Base-by-base conservation (phyloP, 2,888 invertebrate species). In the Ichneumoninae sp. region DNA sequence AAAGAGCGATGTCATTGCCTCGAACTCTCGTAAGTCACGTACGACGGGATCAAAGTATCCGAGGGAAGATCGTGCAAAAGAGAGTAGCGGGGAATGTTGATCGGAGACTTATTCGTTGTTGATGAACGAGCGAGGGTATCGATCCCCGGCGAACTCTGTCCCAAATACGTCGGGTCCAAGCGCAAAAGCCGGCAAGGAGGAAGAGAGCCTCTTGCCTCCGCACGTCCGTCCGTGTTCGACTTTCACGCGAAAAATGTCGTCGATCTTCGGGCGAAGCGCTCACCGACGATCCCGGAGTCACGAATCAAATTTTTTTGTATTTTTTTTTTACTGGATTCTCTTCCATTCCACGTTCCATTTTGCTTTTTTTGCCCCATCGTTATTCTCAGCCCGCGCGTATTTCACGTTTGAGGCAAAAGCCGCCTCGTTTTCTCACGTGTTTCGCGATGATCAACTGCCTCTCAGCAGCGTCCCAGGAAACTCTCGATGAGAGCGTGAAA, bases 231-330 rank as follows among this genome's bases (percentile, higher is more conserved):
- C 85, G 79, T 83, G 79, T 85, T 82, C 85, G 79, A 85, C 85
- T 85, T 85, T 85, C 85, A 80, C 85, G 85, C 82, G 85, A 85
- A 85, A 85, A 83, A 85, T 85, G 85, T 85, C 85, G 85, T 80
- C 73, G 76, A 85, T 80, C 85, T 63, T 63, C 63, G 33, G 22
- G 57, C 22, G 57, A 71, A 83, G 79, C 50, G 57, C 63, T 52
- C 30, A 50, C 47, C 13, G 71, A 60, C 52, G 57, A 60, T 44
- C 36, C 40, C 36, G 7, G 75, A 52, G 71, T 80, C 79, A 66
- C 63, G 79, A 65, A 79, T 71, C 70, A 80, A 57, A 63, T 3
- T 84, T 73, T 84, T 85, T 80, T 81, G 60, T 30, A 13, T 63
- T 50, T 44, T 69, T 57, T 57, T 22, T 57, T 13, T 22, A 13